Percentiles rank a stretch among this genome's conserved stretches.
Conservation (phyloP, 2,797 vertebrate genomes). For the Silurus aristotelis region DNA sequence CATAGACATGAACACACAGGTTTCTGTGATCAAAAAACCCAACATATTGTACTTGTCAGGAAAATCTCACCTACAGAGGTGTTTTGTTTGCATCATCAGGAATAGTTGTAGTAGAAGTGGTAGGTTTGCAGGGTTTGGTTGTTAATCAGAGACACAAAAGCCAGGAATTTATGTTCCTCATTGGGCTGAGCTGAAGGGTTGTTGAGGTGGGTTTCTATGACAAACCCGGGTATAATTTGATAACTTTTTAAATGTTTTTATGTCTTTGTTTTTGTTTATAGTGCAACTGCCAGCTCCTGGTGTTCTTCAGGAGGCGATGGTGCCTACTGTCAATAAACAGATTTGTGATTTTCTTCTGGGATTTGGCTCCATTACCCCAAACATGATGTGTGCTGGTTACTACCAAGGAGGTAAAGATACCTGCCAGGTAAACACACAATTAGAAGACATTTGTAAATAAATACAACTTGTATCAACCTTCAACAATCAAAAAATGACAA, state of each 20-base stretch:
- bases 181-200: too few species aligned
- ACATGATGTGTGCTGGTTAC: constrained; percentile 62
- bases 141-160: too few species aligned
- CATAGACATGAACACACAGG: background rate
- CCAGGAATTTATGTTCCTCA: too few species aligned
- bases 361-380: background rate
- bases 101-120: too few species aligned
- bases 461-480: background rate
- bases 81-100: too few species aligned
- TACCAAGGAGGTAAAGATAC: constrained; percentile 48
- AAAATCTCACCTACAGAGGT: too few species aligned
- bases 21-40: too few species aligned
- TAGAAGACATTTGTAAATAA: background rate
- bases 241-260: too few species aligned
- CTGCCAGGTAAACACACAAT: constrained; percentile 54
- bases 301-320: constrained; percentile 55
- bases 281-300: constrained; percentile 38
- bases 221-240: too few species aligned
- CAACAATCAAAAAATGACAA: background rate
- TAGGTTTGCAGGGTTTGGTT: too few species aligned
- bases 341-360: constrained; percentile 40
- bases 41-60: too few species aligned
- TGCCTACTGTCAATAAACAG: constrained; percentile 50
- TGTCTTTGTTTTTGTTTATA: constrained; percentile 8
- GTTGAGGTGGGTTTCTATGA: too few species aligned